These are phyloP conservation scores for Ephialtes manifestator DNA, from an alignment of 2,888 invertebrate species.

Conservation along the genomic window DNA sequence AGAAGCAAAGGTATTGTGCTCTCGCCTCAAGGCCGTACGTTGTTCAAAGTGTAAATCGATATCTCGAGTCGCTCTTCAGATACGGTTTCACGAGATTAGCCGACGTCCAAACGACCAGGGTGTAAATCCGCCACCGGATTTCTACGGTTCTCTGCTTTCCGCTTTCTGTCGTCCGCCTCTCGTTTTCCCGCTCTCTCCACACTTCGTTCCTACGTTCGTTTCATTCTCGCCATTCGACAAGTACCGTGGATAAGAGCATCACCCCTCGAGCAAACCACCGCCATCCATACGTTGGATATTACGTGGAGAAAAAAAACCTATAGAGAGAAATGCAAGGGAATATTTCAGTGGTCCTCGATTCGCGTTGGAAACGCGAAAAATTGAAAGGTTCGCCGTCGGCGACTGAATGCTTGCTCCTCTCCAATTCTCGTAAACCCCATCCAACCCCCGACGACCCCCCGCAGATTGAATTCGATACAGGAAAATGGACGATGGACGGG, in stretches of 20 bases:
- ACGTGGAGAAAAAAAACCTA: constrained; percentile 31
- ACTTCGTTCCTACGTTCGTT: constrained; percentile 37
- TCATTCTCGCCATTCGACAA: constrained; percentile 33
- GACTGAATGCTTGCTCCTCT: constrained; percentile 5
- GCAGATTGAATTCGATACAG: constrained; percentile 43
- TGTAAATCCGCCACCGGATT: constrained; percentile 76
- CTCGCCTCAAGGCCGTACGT: constrained; percentile 55
- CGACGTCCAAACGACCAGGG: constrained; percentile 72
- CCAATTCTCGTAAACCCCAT: background rate
- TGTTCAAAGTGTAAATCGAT: constrained; percentile 75
- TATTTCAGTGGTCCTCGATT: constrained; percentile 29
- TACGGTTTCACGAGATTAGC: constrained; percentile 80
- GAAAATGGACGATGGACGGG: constrained; percentile 8
- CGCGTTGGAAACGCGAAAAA: constrained; percentile 33
- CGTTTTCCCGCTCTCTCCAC: constrained; percentile 9
- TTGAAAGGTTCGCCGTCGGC: constrained; percentile 15
- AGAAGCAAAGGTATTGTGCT: constrained; percentile 27
- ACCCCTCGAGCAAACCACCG: constrained; percentile 13
- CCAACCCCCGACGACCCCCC: constrained; percentile 24
- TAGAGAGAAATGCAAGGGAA: constrained; percentile 14
- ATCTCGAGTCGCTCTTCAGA: constrained; percentile 74
- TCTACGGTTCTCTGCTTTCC: constrained; percentile 48
- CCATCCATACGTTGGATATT: constrained; percentile 22
- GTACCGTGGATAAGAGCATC: constrained; percentile 35
- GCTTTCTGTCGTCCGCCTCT: constrained; percentile 44